Evolutionary conservation across 2,888 invertebrate genomes (phyloP).

Genomic region (Cosmopolites sordidus): DNA sequence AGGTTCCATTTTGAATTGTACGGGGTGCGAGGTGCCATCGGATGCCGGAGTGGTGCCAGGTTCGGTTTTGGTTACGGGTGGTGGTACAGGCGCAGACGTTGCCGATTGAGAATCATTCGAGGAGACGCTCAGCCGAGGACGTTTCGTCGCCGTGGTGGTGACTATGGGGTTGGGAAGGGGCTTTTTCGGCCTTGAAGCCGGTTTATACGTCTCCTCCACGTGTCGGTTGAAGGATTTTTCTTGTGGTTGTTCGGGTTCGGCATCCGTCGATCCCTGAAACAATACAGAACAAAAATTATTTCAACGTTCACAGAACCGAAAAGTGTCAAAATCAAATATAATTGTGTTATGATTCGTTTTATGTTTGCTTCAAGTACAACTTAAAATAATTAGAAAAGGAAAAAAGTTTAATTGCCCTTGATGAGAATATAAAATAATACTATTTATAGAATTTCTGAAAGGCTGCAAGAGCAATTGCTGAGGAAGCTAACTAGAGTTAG

Average conservation of each 20-base stretch:
- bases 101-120: constrained; percentile 23
- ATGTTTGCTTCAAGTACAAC: neutral
- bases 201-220: constrained; percentile 33
- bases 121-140: constrained; percentile 33
- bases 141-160: constrained; percentile 32
- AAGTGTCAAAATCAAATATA: too few relatives aligned
- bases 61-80: constrained; percentile 25
- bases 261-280: constrained; percentile 36
- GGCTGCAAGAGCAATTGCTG: too few relatives aligned
- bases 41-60: constrained; percentile 15
- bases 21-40: constrained; percentile 22
- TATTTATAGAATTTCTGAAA: too few relatives aligned
- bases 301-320: too few relatives aligned
- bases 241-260: constrained; percentile 28
- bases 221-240: constrained; percentile 29
- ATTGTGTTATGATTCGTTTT: neutral
- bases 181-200: constrained; percentile 34
- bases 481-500: too few relatives aligned
- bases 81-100: neutral
- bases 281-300: neutral
- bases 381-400: too few relatives aligned
- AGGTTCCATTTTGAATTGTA: constrained; percentile 47
- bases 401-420: too few relatives aligned
- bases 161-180: constrained; percentile 25
- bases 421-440: too few relatives aligned